Percentiles rank a stretch among this genome's conserved stretches.
Evolutionary conservation across 1,140 invertebrate genomes (phyloP).

Genomic region (Liolophura sinensis): DNA sequence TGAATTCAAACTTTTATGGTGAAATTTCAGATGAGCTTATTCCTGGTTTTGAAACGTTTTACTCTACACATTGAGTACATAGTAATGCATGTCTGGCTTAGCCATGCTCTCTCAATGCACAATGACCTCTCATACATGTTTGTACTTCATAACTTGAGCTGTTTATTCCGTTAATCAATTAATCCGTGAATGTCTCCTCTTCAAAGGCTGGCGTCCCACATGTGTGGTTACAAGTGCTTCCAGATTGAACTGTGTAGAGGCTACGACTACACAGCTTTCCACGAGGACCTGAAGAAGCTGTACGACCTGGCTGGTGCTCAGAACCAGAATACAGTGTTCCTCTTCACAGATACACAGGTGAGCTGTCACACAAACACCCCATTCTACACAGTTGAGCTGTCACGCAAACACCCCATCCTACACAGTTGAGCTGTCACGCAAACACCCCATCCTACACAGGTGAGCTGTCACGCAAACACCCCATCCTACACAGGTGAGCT

Average conservation of each 20-base stretch:
- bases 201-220: constrained; percentile 55
- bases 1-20: too few relatives aligned
- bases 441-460: too few relatives aligned
- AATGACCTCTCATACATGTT: too few relatives aligned
- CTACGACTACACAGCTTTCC: constrained; percentile 79
- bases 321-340: constrained; percentile 58
- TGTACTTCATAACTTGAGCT: too few relatives aligned
- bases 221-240: constrained; percentile 70
- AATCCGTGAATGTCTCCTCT: background rate
- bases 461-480: constrained; percentile 9
- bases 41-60: too few relatives aligned
- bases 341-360: constrained; percentile 60
- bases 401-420: too few relatives aligned
- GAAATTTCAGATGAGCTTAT: too few relatives aligned
- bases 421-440: constrained; percentile 33
- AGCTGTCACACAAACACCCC: background rate
- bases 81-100: too few relatives aligned
- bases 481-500: too few relatives aligned
- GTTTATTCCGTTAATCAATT: too few relatives aligned
- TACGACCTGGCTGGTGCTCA: constrained; percentile 62
- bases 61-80: too few relatives aligned
- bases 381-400: constrained; percentile 46
- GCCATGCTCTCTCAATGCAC: too few relatives aligned
- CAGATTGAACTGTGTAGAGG: constrained; percentile 83
- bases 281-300: constrained; percentile 76